A percentile compares a stretch with the other conserved stretches of the same genome.
Conservation (phyloP, 2,888 invertebrate species). For the Tromatobia lineatoria region DNA sequence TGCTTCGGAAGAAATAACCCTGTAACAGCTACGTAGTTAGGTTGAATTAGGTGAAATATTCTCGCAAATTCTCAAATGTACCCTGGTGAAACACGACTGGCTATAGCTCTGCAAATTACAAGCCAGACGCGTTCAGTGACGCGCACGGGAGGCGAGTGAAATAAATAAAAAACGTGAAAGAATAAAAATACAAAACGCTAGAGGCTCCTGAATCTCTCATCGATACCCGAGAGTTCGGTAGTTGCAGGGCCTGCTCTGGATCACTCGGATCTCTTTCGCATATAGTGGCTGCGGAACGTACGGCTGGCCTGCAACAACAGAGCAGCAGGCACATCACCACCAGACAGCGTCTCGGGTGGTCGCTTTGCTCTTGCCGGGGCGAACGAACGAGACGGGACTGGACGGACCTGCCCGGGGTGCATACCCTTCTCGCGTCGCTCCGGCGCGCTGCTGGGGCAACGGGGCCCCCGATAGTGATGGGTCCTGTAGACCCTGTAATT, state of each 20-base stretch:
- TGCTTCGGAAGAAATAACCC: background rate
- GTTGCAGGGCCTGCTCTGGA: slow-evolving; percentile 5
- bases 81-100: background rate
- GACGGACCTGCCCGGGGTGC: slow-evolving; percentile 69
- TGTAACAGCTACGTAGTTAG: background rate
- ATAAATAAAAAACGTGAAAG: slow-evolving; percentile 3
- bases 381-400: slow-evolving; percentile 61
- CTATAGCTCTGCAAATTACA: slow-evolving; percentile 21
- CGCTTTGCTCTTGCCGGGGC: slow-evolving; percentile 68
- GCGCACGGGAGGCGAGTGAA: slow-evolving; percentile 16
- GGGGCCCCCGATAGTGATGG: slow-evolving; percentile 63
- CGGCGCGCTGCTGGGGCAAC: slow-evolving; percentile 33
- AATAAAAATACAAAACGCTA: background rate
- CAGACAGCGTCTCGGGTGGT: slow-evolving; percentile 74
- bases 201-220: slow-evolving; percentile 34
- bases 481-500: slow-evolving; percentile 77
- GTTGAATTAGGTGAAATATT: slow-evolving; percentile 22
- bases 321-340: slow-evolving; percentile 43
- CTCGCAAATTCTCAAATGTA: slow-evolving; percentile 12
- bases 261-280: slow-evolving; percentile 27
- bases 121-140: slow-evolving; percentile 30
- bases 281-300: slow-evolving; percentile 41
- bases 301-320: slow-evolving; percentile 36
- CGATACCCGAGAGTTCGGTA: slow-evolving; percentile 46
- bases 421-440: slow-evolving; percentile 59